A percentile compares a stretch with the other conserved stretches of the same genome.
These are phyloP conservation scores for Zaprionus bogoriensis DNA, from an alignment of 2,888 invertebrate genomes.

Conservation along the genomic window DNA sequence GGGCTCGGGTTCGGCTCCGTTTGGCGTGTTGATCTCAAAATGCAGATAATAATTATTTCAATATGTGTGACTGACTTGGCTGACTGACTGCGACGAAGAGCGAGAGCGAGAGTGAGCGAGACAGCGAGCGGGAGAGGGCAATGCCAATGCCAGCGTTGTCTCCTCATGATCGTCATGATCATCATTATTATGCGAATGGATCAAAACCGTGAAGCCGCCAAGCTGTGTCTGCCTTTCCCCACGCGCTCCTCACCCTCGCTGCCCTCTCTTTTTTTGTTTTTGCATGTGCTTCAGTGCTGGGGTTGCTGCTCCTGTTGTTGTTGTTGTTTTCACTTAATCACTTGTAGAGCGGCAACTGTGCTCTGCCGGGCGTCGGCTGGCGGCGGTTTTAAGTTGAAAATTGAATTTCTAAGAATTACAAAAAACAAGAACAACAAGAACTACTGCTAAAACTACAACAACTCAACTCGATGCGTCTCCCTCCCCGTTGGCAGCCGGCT, in stretches of 20 bases:
- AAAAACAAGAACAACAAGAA: constrained; percentile 25
- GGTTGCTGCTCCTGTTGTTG: constrained; percentile 34
- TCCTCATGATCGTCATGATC: constrained; percentile 72
- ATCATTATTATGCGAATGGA: constrained; percentile 69
- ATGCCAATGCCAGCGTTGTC: constrained; percentile 70
- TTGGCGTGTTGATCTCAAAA: constrained; percentile 76
- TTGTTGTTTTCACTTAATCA: constrained; percentile 73
- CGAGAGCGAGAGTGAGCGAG: not conserved
- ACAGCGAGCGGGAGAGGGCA: constrained; percentile 24
- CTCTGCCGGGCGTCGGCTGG: constrained; percentile 36
- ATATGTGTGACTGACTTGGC: constrained; percentile 77
- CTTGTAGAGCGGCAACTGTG: constrained; percentile 55
- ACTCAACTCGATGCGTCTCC: constrained; percentile 20
- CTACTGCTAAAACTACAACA: constrained; percentile 18
- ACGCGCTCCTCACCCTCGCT: not conserved
- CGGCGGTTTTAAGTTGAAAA: constrained; percentile 70
- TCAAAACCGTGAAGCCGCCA: constrained; percentile 72
- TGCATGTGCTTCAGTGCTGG: constrained; percentile 55
- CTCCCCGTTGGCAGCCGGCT: constrained; percentile 57
- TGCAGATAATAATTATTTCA: constrained; percentile 82
- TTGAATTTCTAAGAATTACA: constrained; percentile 78
- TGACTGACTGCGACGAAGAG: constrained; percentile 42
- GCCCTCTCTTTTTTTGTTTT: constrained; percentile 34
- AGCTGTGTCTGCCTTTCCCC: too few species aligned
- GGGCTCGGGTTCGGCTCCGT: constrained; percentile 47